Base-by-base conservation (phyloP, 2,888 invertebrate genomes). In the Pycnomerus fuliginosus region DNA sequence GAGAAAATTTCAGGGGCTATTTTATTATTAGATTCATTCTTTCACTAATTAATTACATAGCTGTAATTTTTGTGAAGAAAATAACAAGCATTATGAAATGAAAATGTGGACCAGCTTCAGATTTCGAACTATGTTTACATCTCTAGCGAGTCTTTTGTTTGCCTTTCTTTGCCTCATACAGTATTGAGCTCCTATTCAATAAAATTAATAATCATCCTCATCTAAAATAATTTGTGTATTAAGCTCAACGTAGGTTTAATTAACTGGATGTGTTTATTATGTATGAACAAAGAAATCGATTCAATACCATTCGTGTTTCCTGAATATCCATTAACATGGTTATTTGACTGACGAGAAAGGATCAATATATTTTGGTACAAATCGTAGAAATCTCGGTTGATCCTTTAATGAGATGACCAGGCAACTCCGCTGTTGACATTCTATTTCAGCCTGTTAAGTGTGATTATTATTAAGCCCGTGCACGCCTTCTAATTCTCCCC, bases 41-140 rank as follows among this genome's bases (percentile, higher is more conserved):
- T 8, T 20, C 20, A n/a, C n/a, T n/a, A n/a, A n/a, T n/a, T n/a
- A n/a, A n/a, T n/a, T n/a, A n/a, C n/a, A n/a, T n/a, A n/a, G n/a
- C n/a, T n/a, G n/a, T n/a, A n/a, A n/a, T n/a, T n/a, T n/a, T n/a
- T n/a, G n/a, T n/a, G 16, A 38, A 38, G 27, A 43, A 36, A 32
- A 31, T 20, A 37, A 15, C 17, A 11, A 47, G 34, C 36, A 42
- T 48, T 44, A 44, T 35, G 39, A 42, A 40, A 34, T 48, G 38
- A 37, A 48, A 40, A 36, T 28, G 48, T 39, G 43, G 32, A 47
- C 42, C 38, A 43, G 47, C 38, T 34, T 47, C 39, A 37, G 42
- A 44, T 44, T 48, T 32, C 36, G 27, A 29, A 44, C 30, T 40
- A 31, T 38, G 38, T 38, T 38, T 44, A 35, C 34, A 37, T 48